Percentiles rank a stretch among this genome's conserved stretches.
These are phyloP conservation scores for Ichneumoninae sp. DNA, from an alignment of 2,888 invertebrate genomes.

Conservation along the genomic window DNA sequence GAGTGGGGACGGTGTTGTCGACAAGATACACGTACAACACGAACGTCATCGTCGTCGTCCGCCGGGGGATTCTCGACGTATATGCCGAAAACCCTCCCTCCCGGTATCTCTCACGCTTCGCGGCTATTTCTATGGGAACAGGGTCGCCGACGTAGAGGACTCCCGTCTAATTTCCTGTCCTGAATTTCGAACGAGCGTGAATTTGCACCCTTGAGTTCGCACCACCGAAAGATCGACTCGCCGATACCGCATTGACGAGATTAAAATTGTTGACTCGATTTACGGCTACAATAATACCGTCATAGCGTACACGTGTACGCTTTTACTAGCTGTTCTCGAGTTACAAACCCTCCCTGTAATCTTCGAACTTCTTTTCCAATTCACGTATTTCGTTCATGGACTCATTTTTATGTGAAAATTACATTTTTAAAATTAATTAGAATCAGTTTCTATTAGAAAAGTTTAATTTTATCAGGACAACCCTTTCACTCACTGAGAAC, in stretches of 20 bases:
- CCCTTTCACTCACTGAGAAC: too few species aligned
- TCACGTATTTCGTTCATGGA: not conserved
- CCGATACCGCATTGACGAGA: conserved; percentile 63
- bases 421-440: not conserved
- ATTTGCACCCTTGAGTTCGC: conserved; percentile 83
- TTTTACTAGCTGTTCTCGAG: conserved; percentile 45
- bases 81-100: conserved; percentile 58
- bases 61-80: conserved; percentile 62
- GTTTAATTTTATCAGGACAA: too few species aligned
- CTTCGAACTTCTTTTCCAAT: conserved; percentile 34
- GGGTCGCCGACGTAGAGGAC: conserved; percentile 67
- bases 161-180: conserved; percentile 84
- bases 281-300: conserved; percentile 9
- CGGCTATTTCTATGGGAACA: conserved; percentile 82
- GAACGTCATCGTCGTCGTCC: conserved; percentile 48
- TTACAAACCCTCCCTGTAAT: conserved; percentile 8
- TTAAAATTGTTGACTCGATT: conserved; percentile 57
- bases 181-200: conserved; percentile 83
- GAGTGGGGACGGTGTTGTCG: conserved; percentile 47
- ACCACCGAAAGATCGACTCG: conserved; percentile 72
- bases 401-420: not conserved
- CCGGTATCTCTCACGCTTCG: conserved; percentile 83
- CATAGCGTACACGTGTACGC: conserved; percentile 40
- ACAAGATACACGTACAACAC: conserved; percentile 47
- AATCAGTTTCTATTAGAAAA: not conserved